A percentile compares a stretch with the other conserved stretches of the same genome.
Evolutionary conservation across 2,113 vertebrate species (phyloP).

Genomic region (Anthoscopus minutus): DNA sequence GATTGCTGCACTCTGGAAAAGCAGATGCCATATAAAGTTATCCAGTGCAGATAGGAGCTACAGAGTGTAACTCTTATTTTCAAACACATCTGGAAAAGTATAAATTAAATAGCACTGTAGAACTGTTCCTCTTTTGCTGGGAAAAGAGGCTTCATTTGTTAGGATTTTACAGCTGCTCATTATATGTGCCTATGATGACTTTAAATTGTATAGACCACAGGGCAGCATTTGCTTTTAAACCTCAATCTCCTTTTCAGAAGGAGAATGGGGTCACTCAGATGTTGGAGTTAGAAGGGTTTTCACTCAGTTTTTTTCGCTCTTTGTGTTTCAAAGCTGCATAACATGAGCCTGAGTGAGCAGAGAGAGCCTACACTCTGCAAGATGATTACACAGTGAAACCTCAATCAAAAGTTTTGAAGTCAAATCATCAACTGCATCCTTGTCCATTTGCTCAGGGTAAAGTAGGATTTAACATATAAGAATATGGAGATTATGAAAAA

Average conservation of each 20-base stretch:
- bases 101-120: neutral
- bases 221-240: neutral
- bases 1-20: neutral
- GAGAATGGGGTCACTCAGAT: neutral
- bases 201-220: neutral
- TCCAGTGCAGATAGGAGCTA: neutral
- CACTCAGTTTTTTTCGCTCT: neutral
- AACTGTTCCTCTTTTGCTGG: neutral
- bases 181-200: neutral
- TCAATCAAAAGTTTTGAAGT: neutral
- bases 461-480: neutral
- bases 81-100: neutral
- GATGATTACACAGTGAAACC: neutral
- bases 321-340: neutral
- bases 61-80: neutral
- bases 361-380: neutral
- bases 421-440: neutral
- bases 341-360: neutral
- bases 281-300: neutral
- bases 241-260: neutral
- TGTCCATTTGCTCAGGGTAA: neutral
- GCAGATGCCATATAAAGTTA: neutral
- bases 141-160: neutral
- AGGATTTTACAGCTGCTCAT: neutral
- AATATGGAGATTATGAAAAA: neutral